Percentiles rank a stretch among this genome's conserved stretches.
These are phyloP conservation scores for Microdon myrmicae DNA, from an alignment of 2,888 invertebrate genomes.

Conservation along the genomic window DNA sequence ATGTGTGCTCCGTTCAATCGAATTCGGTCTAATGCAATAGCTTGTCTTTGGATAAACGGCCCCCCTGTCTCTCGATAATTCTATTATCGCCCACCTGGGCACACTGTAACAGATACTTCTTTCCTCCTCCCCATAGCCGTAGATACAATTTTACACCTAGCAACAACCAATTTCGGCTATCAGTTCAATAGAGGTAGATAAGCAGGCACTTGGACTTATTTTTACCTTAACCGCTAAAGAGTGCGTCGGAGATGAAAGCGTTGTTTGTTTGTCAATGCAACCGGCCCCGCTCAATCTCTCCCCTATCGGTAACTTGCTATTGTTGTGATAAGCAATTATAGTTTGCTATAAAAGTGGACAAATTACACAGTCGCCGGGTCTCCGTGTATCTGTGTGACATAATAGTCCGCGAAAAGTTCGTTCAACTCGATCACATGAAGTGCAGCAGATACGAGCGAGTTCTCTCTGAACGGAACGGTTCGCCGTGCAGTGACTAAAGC, in stretches of 20 bases:
- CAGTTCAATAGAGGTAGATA: constrained; percentile 37
- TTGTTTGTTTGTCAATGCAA: background rate
- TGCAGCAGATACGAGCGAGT: constrained; percentile 6
- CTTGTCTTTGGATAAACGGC: constrained; percentile 9
- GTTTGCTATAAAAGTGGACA: too few relatives aligned
- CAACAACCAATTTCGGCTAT: constrained; percentile 27
- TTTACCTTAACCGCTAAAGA: constrained; percentile 5
- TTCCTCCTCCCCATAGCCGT: constrained; percentile 6
- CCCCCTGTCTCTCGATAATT: constrained; percentile 1
- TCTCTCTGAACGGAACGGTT: constrained; percentile 9
- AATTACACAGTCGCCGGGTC: background rate
- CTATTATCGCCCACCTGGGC: constrained; percentile 2
- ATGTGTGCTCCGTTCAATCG: constrained; percentile 18
- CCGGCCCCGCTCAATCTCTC: too few relatives aligned
- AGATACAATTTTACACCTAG: background rate
- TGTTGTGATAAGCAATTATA: constrained; percentile 40
- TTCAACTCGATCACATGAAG: constrained; percentile 30
- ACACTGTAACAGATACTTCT: background rate
- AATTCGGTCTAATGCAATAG: constrained; percentile 28
- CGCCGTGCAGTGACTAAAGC: background rate
- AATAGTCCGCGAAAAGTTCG: constrained; percentile 34
- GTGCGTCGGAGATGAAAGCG: constrained; percentile 35
- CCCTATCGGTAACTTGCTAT: constrained; percentile 6
- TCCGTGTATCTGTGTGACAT: constrained; percentile 40
- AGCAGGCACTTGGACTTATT: constrained; percentile 4